These are phyloP conservation scores for Bombus turneri DNA, from an alignment of 1,140 invertebrate species.

Conservation along the genomic window DNA sequence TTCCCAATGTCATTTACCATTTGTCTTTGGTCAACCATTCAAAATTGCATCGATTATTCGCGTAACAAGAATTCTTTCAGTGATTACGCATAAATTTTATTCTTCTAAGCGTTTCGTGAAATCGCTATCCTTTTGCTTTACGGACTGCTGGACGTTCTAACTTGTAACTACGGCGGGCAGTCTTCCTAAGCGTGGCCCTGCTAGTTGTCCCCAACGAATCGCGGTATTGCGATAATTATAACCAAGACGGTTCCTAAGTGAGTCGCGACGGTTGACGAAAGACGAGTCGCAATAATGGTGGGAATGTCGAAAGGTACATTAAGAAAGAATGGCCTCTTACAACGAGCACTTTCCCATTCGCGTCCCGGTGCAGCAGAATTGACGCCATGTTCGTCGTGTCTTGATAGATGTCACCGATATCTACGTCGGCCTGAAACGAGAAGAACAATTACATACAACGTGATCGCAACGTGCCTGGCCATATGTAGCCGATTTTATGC, in stretches of 20 bases:
- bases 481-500: not conserved
- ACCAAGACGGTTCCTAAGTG: constrained; percentile 45
- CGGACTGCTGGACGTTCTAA: too few species aligned
- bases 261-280: constrained; percentile 72
- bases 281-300: constrained; percentile 71
- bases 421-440: constrained; percentile 83
- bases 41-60: not conserved
- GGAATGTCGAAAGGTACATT: constrained; percentile 73
- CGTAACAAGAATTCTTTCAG: not conserved
- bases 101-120: not conserved
- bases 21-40: not conserved
- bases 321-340: constrained; percentile 85
- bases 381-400: constrained; percentile 93
- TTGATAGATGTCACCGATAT: constrained; percentile 93
- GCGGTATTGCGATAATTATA: constrained; percentile 75
- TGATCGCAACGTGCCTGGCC: not conserved
- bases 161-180: not conserved
- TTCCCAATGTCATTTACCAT: not conserved
- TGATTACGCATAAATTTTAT: not conserved
- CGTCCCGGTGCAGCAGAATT: constrained; percentile 89
- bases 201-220: constrained; percentile 62
- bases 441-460: constrained; percentile 34
- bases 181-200: constrained; percentile 1
- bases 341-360: constrained; percentile 90
- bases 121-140: not conserved